phyloP scores from a whole-genome alignment of 2,797 vertebrate species.

The Pteronotus mesoamericanus region DNA sequence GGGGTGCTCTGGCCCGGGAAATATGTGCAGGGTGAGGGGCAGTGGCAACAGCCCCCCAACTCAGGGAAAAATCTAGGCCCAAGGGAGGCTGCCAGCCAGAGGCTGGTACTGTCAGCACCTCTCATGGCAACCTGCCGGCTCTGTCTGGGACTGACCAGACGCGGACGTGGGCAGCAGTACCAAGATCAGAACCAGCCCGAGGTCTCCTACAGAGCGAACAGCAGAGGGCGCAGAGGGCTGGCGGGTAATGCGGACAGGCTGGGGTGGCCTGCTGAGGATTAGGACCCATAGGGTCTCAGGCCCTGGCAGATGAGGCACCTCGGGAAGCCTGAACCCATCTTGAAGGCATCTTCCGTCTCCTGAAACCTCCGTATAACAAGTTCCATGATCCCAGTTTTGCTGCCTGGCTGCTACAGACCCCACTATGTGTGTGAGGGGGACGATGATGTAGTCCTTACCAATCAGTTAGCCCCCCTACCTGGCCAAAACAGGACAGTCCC shows the following conservation, averaged over 20 bases:
- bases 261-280: background rate
- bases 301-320: background rate
- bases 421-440: fast-evolving
- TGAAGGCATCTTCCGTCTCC: background rate
- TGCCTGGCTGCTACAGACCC: too few relatives aligned
- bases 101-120: fast-evolving
- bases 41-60: background rate
- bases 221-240: too few relatives aligned
- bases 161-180: background rate
- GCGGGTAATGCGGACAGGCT: background rate
- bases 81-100: background rate
- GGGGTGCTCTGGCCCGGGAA: fast-evolving
- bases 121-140: background rate
- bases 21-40: background rate
- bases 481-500: background rate
- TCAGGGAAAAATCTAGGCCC: background rate
- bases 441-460: fast-evolving
- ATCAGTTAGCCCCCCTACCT: background rate
- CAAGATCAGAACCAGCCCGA: background rate
- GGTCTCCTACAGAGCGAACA: background rate
- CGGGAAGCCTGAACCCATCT: too few relatives aligned
- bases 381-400: background rate
- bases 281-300: too few relatives aligned
- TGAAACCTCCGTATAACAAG: background rate
- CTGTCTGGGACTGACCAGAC: background rate